Evolutionary conservation across 2,797 vertebrate genomes (phyloP), one percentile per base, ranked within the genome.

Genomic region (Hybognathus amarus): DNA sequence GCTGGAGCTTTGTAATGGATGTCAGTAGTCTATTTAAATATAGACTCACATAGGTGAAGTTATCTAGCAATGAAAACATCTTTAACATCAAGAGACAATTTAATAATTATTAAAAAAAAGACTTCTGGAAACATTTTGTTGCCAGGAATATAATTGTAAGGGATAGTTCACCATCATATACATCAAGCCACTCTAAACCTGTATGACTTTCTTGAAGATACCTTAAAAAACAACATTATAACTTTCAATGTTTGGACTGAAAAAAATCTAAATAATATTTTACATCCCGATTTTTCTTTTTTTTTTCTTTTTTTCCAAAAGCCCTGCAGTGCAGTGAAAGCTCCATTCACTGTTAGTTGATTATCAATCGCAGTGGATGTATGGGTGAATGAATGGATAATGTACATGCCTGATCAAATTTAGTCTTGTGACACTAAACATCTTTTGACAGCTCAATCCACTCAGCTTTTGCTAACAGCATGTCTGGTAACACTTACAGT

Each of bases 381-480:
- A 50, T 76, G 33, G 56, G 47, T 36, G 42, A 64, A 64, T 74
- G 42, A 64, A 74, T 36, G 22, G 15, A 78, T 33, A 63, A 17
- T 5, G 69, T 52, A 27, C 42, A 45, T 13, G 61, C n/a, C 67
- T 40, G 76, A 86, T 79, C 79, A 79, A 69, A 75, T 82, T 79
- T 67, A 74, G 61, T 70, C 61, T 61, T 80, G 64, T 83, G 52
- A 80, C 18, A 33, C 85, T 68, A n/a, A 80, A 73, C 36, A 83
- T 78, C 74, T 79, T 76, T 75, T 78, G 79, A 75, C 77, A 76
- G 56, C 30, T 30, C 42, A 54, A 76, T 64, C 59, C n/a, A 73
- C 64, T 67, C 67, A 73, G 45, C 20, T 61, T 52, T 73, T 38
- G 10, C 64, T 27, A 76, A 59, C 50, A 69, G 54, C 2, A 17